Conservation (phyloP, 2,797 vertebrate genomes). For the Pseudomugil gertrudae region DNA sequence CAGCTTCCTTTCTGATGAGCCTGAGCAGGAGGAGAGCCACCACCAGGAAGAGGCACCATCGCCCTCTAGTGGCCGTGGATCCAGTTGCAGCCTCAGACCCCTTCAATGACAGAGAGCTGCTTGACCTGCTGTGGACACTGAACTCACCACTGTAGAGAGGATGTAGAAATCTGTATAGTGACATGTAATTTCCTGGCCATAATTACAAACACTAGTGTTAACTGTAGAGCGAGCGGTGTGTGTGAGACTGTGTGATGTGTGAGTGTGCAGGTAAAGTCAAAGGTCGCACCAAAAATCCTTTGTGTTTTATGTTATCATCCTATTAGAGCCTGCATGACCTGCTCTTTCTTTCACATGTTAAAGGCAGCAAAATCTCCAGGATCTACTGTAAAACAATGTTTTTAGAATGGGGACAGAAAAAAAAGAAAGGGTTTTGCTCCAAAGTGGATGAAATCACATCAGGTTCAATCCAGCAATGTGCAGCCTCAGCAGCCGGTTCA, state of each 20-base stretch:
- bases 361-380: slow-evolving; percentile 16
- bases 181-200: slow-evolving; percentile 72
- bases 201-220: slow-evolving; percentile 59
- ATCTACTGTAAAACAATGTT: slow-evolving; percentile 21
- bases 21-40: slow-evolving; percentile 84
- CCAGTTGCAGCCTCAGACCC: slow-evolving; percentile 87
- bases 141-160: slow-evolving; percentile 66
- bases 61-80: slow-evolving; percentile 84
- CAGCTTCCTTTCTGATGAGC: slow-evolving; percentile 89
- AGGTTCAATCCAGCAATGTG: slow-evolving; percentile 27
- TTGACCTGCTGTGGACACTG: slow-evolving; percentile 75
- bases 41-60: slow-evolving; percentile 80
- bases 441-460: slow-evolving; percentile 42
- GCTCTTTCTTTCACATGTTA: not conserved
- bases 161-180: slow-evolving; percentile 78
- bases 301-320: slow-evolving; percentile 44
- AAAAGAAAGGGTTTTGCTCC: slow-evolving; percentile 20
- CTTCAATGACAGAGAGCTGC: slow-evolving; percentile 87
- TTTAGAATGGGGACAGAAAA: not conserved
- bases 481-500: slow-evolving; percentile 43
- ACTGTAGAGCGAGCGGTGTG: slow-evolving; percentile 64
- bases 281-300: slow-evolving; percentile 73
- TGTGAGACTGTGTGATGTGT: slow-evolving; percentile 42
- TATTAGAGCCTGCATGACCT: slow-evolving; percentile 24
- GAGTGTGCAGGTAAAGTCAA: slow-evolving; percentile 68